phyloP scores from a whole-genome alignment of 2,113 vertebrate species.

The Apaloderma vittatum region DNA sequence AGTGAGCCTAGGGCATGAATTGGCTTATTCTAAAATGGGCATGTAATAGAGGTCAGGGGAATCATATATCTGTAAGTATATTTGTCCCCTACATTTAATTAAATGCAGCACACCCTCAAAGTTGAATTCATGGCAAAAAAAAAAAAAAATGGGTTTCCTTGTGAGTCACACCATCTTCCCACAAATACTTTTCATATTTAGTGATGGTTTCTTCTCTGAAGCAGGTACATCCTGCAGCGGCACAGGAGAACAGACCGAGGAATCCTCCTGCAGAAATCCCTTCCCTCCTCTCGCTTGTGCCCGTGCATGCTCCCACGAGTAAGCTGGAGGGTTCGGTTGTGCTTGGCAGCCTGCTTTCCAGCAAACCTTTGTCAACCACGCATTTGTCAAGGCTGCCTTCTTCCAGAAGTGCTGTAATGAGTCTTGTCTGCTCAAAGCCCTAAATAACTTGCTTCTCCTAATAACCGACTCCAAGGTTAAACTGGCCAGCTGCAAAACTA shows the following conservation, averaged over 20 bases:
- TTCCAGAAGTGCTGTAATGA: not conserved
- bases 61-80: not conserved
- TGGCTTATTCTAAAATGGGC: not conserved
- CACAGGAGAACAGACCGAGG: not conserved
- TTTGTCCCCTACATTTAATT: not conserved
- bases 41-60: not conserved
- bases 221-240: not conserved
- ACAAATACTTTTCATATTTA: not conserved
- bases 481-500: not conserved
- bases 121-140: not conserved
- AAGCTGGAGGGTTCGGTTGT: not conserved
- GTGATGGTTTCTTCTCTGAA: not conserved
- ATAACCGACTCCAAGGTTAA: not conserved
- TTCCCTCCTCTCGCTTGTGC: fast-evolving
- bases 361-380: not conserved
- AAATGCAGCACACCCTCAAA: not conserved
- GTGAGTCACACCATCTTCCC: not conserved
- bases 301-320: fast-evolving
- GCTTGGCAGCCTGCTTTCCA: not conserved
- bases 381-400: not conserved
- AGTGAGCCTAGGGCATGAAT: not conserved
- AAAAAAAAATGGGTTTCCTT: not conserved
- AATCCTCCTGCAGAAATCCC: not conserved
- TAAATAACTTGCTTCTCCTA: not conserved
- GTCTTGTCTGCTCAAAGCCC: not conserved